Percentiles rank a stretch among this genome's conserved stretches.
These are phyloP conservation scores for Scolopax mira DNA, from an alignment of 2,113 vertebrate genomes.

Conservation along the genomic window DNA sequence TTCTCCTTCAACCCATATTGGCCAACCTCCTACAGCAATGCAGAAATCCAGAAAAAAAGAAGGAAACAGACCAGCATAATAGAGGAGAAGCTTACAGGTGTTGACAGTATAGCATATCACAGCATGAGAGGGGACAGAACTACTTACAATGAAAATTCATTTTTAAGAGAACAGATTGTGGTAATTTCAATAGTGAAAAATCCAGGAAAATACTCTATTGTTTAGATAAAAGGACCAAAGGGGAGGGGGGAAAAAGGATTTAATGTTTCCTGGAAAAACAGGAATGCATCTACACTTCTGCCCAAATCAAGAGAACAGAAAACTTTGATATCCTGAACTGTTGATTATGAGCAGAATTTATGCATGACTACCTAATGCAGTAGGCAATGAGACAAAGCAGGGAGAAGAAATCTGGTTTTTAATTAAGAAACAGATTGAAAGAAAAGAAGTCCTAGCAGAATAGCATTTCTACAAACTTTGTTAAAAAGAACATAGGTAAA, in stretches of 20 bases:
- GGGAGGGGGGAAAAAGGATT: not conserved
- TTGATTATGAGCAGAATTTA: not conserved
- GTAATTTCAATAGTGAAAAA: conserved; percentile 36
- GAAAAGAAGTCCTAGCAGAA: not conserved
- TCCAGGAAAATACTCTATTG: not conserved
- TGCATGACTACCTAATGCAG: not conserved
- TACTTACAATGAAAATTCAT: conserved; percentile 40
- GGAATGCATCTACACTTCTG: not conserved
- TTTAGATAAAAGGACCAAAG: not conserved
- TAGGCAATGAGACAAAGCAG: not conserved
- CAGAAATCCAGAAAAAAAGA: conserved; percentile 78
- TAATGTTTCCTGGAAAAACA: conserved; percentile 5
- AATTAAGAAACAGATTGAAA: conserved; percentile 6
- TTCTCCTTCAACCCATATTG: conserved; percentile 78
- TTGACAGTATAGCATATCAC: conserved; percentile 66
- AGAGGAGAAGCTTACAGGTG: conserved; percentile 72
- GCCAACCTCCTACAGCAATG: conserved; percentile 77
- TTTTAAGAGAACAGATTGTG: conserved; percentile 50
- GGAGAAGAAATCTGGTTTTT: not conserved
- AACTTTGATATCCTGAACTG: not conserved
- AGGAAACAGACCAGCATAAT: conserved; percentile 75
- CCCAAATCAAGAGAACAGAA: conserved; percentile 32
- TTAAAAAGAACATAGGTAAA: not conserved
- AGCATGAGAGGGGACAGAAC: conserved; percentile 67
- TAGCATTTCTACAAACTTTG: not conserved